A percentile compares a stretch with the other conserved stretches of the same genome.
Evolutionary conservation across 2,888 invertebrate species (phyloP).

Genomic region (Oscheius onirici): DNA sequence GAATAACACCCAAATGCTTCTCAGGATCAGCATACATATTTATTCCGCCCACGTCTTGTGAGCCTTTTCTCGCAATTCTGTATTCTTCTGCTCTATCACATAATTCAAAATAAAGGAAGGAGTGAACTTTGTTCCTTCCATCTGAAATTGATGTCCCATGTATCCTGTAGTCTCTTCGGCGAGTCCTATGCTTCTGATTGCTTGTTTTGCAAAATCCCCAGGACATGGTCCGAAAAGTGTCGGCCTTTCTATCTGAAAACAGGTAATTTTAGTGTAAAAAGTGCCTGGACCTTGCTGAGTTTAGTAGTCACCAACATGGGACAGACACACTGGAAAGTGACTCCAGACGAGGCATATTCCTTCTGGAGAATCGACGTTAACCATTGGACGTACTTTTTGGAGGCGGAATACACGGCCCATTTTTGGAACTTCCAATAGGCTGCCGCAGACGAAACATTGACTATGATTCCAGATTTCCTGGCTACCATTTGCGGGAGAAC

Average conservation of each 20-base stretch:
- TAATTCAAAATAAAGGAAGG: background rate
- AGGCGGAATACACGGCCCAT: conserved; percentile 83
- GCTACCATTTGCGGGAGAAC: conserved; percentile 87
- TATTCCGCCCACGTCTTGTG: background rate
- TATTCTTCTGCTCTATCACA: background rate
- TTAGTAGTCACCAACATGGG: conserved; percentile 70
- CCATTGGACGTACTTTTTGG: conserved; percentile 76
- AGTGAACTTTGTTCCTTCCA: background rate
- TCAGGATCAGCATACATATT: no score
- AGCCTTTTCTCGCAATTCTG: background rate
- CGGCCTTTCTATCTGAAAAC: conserved; percentile 50
- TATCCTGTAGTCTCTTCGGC: conserved; percentile 64
- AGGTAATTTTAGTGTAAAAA: conserved; percentile 60
- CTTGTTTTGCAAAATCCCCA: conserved; percentile 51
- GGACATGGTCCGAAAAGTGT: conserved; percentile 60
- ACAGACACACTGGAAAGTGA: conserved; percentile 70
- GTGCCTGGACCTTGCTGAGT: conserved; percentile 57
- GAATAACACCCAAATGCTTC: no score
- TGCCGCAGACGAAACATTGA: conserved; percentile 88
- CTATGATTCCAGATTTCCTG: conserved; percentile 83
- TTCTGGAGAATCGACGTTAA: conserved; percentile 70
- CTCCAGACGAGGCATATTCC: conserved; percentile 72
- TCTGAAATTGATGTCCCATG: conserved; percentile 16
- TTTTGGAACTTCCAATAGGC: conserved; percentile 80
- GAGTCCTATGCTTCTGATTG: conserved; percentile 61